Base-by-base conservation (phyloP, 92 coral and sea anemone genomes). In the Phymanthus crucifer region DNA sequence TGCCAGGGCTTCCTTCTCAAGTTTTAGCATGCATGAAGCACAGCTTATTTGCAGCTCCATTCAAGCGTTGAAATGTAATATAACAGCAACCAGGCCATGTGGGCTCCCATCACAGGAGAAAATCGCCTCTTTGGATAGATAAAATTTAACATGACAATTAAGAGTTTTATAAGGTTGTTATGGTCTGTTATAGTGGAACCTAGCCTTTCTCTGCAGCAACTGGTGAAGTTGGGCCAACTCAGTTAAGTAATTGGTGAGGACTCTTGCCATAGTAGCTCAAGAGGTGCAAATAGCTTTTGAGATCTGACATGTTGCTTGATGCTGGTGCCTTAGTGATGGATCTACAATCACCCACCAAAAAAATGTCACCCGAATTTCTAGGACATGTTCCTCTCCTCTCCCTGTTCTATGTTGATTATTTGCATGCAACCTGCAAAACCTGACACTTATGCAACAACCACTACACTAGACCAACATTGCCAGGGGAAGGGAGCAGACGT, bases 211-310 rank as follows among this genome's bases (percentile, higher is more conserved):
- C 57, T 48, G 2, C 57, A 48, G 57, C 57, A 48, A 48, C 18
- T 48, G 57, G 16, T 48, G 57, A 14, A 70, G 74, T 8, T 57
- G 76, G 54, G 54, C 76, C 29, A 72, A 48, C 54, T 72, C 76
- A 72, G 76, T 40, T 38, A 58, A 72, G 35, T 38, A 32, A 72
- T 72, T 72, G 32, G 56, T 57, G 32, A 37, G 58, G 29, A 72
- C 38, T 32, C n/a, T 58, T 72, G 58, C 76, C 76, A 47, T 74
- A 74, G 26, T 74, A 74, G 45, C 50, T 74, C 37, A 74, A 52
- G 43, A 74, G 78, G 27, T 67, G 67, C 21, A 74, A 26, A 21
- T 72, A 72, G 43, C 66, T 74, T 32, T 34, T 74, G 26, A 74
- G 78, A 11, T 74, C 78, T 21, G 78, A 48, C 21, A 76, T 71